phyloP scores from a whole-genome alignment of 2,888 invertebrate species.

The Drosophila villosipedis region DNA sequence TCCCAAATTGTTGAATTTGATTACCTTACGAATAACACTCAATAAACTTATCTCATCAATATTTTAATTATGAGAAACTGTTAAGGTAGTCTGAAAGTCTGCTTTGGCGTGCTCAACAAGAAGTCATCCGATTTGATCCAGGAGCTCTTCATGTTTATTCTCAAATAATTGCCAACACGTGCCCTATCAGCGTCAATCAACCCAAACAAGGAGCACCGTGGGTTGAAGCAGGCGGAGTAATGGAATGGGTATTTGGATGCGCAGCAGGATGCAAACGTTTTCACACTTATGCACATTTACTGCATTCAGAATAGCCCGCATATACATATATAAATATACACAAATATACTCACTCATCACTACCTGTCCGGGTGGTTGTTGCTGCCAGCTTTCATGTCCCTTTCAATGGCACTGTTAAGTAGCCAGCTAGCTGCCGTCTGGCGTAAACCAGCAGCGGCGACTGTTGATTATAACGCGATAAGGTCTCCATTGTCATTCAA shows the following conservation, averaged over 20 bases:
- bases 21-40: neutral
- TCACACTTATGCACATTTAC: conserved; percentile 74
- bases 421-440: conserved; percentile 62
- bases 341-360: neutral
- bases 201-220: conserved; percentile 52
- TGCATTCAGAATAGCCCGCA: conserved; percentile 72
- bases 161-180: conserved; percentile 83
- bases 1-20: neutral
- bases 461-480: conserved; percentile 63
- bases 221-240: neutral
- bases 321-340: conserved; percentile 25
- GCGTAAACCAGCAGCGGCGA: conserved; percentile 64
- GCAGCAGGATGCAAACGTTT: conserved; percentile 58
- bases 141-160: conserved; percentile 68
- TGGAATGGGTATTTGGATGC: conserved; percentile 8
- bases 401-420: conserved; percentile 55
- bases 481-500: conserved; percentile 41
- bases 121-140: conserved; percentile 57
- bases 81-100: neutral
- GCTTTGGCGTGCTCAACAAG: conserved; percentile 42
- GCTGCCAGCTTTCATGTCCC: conserved; percentile 1
- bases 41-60: conserved; percentile 8
- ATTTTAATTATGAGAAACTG: conserved; percentile 21
- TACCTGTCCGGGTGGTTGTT: conserved; percentile 38
- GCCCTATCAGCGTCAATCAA: conserved; percentile 82